These are phyloP conservation scores for Salvator merianae DNA, from an alignment of 2,113 vertebrate genomes.

Conservation along the genomic window DNA sequence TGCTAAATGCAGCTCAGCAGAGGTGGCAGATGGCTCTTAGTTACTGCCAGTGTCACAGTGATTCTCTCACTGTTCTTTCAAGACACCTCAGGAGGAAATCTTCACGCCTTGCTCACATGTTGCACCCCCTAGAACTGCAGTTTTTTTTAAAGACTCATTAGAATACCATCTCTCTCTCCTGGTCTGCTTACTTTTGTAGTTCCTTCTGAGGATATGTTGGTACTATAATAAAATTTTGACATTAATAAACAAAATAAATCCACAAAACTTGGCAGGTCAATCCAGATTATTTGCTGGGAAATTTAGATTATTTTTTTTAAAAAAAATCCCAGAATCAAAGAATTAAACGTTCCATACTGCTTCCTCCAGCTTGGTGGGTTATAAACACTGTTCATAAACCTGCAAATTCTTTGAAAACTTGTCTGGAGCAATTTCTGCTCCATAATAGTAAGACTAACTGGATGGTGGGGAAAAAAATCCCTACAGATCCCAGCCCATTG, in stretches of 20 bases:
- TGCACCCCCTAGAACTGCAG: constrained; percentile 31
- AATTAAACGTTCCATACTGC: no score
- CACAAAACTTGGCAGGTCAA: no score
- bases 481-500: no score
- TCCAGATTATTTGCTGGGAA: no score
- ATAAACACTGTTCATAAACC: neutral
- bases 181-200: neutral
- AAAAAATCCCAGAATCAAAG: no score
- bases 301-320: neutral
- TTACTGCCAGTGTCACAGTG: constrained; percentile 44
- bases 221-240: neutral
- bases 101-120: constrained; percentile 38
- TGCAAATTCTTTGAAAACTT: no score
- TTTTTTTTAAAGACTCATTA: constrained; percentile 8
- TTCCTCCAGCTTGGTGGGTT: neutral
- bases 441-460: no score
- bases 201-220: neutral
- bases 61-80: constrained; percentile 41
- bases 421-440: no score
- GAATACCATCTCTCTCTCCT: neutral
- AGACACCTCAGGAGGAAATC: constrained; percentile 46
- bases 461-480: no score
- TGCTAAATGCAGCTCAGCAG: constrained; percentile 54
- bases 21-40: constrained; percentile 27
- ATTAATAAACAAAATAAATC: neutral